phyloP scores from a whole-genome alignment of 1,140 invertebrate species.

The Procambarus virginalis region DNA sequence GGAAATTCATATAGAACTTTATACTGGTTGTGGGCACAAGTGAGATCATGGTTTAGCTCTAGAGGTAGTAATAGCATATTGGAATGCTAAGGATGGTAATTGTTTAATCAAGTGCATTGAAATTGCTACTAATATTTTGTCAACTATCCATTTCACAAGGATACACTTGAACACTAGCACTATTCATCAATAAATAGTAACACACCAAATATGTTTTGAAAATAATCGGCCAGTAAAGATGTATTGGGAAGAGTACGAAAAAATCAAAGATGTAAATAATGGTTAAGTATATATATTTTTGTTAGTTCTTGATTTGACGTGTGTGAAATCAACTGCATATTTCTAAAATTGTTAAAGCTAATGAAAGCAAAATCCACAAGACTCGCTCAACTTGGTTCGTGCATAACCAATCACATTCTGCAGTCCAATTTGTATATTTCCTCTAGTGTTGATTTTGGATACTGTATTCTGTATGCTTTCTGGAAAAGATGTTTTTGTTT shows the following conservation, averaged over 20 bases:
- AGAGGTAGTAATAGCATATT: background rate
- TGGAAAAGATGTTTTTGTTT: background rate
- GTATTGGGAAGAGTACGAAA: too few relatives aligned
- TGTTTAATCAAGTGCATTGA: background rate
- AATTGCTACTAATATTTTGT: background rate
- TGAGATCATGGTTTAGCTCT: background rate
- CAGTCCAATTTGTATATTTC: background rate
- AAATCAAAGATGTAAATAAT: too few relatives aligned
- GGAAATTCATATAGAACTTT: background rate
- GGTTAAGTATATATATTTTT: too few relatives aligned
- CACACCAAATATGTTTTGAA: too few relatives aligned
- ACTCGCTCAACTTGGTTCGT: background rate
- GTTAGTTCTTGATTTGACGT: too few relatives aligned
- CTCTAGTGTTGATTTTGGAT: background rate
- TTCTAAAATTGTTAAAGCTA: too few relatives aligned
- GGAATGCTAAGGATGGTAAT: background rate
- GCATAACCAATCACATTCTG: background rate
- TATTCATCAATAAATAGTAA: too few relatives aligned
- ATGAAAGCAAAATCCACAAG: background rate
- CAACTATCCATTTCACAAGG: too few relatives aligned
- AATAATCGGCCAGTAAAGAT: too few relatives aligned
- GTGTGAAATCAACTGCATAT: too few relatives aligned
- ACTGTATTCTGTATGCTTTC: background rate
- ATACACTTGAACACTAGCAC: too few relatives aligned
- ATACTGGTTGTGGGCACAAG: background rate